Evolutionary conservation across 2,113 vertebrate species (phyloP).

Genomic region (Agapornis roseicollis): DNA sequence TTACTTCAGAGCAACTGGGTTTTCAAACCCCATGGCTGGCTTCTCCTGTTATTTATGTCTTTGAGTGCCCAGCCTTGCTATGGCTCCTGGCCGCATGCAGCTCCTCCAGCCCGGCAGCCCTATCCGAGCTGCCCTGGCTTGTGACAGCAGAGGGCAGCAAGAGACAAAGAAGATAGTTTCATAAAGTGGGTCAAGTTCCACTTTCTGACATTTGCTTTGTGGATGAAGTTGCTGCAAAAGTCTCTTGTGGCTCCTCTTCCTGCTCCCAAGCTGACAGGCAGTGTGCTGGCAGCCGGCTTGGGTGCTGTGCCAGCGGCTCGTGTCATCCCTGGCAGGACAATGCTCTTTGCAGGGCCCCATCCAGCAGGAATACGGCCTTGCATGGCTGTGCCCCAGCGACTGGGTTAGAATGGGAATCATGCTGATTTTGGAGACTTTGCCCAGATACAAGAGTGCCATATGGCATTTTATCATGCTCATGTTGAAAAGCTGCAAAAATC

Average conservation of each 20-base stretch:
- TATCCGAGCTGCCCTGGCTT: background rate
- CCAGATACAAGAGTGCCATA: background rate
- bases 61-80: fast-evolving
- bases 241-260: fast-evolving
- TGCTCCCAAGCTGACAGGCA: fast-evolving
- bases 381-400: fast-evolving
- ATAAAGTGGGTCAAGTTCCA: background rate
- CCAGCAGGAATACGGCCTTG: fast-evolving
- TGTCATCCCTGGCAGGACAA: fast-evolving
- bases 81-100: fast-evolving
- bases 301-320: fast-evolving
- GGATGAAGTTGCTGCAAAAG: fast-evolving
- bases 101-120: background rate
- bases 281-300: fast-evolving
- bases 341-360: fast-evolving
- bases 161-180: conserved; percentile 34
- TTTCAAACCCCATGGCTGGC: fast-evolving
- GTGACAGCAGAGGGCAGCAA: conserved; percentile 77
- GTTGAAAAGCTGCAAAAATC: conserved; percentile 3
- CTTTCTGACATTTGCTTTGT: background rate
- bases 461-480: background rate
- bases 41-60: background rate
- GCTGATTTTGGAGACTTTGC: background rate
- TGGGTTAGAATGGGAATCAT: background rate
- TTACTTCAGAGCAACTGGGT: fast-evolving